Conservation (phyloP, 2,888 invertebrate species). For the Cotesia congregata region DNA sequence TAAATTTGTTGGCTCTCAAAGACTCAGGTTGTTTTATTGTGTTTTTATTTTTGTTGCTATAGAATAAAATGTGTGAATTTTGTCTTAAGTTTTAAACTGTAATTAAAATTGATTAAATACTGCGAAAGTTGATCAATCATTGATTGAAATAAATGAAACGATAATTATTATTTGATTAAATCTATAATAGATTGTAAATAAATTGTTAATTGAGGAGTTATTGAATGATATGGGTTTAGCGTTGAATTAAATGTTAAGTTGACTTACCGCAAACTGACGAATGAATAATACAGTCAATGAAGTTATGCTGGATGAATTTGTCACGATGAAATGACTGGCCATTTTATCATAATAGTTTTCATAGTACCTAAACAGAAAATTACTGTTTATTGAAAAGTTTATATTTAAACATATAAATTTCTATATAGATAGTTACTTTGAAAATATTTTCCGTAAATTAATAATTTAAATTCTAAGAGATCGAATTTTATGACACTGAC, state of each 20-base stretch:
- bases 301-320: neutral
- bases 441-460: neutral
- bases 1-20: neutral
- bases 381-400: neutral
- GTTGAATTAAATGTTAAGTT: neutral
- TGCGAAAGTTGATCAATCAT: neutral
- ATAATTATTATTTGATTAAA: neutral
- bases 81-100: neutral
- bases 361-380: neutral
- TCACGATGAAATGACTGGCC: slow-evolving; percentile 1
- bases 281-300: neutral
- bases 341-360: neutral
- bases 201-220: neutral
- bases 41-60: neutral
- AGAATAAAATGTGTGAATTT: too few species aligned
- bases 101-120: neutral
- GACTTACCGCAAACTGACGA: slow-evolving; percentile 1
- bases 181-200: neutral
- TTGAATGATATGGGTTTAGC: neutral
- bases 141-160: neutral
- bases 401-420: neutral
- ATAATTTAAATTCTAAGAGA: neutral
- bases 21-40: neutral
- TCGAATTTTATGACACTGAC: neutral
- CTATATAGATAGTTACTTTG: neutral